Conservation (phyloP, 1,140 invertebrate genomes). For the Micrasema longulum region DNA sequence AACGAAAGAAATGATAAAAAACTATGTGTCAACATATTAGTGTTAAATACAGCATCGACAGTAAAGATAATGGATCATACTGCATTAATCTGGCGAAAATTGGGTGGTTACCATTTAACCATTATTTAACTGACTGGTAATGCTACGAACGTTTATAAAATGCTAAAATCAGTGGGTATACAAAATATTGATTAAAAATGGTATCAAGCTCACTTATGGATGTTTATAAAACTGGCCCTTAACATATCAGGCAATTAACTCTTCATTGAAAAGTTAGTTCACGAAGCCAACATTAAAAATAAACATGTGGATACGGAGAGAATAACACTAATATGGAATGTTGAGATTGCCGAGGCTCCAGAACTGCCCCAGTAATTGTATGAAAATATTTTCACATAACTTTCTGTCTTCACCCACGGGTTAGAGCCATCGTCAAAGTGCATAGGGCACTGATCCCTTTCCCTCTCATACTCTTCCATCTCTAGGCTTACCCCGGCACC, state of each 20-base stretch:
- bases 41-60: too few species aligned
- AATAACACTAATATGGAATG: background rate
- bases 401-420: constrained; percentile 83
- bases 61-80: too few species aligned
- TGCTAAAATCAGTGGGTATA: too few species aligned
- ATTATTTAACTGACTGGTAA: too few species aligned
- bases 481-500: constrained; percentile 92
- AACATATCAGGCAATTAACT: constrained; percentile 15
- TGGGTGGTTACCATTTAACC: too few species aligned
- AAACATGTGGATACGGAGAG: constrained; percentile 2
- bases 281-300: constrained; percentile 3
- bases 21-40: too few species aligned
- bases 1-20: too few species aligned
- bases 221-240: background rate
- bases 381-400: constrained; percentile 76
- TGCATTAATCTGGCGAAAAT: too few species aligned
- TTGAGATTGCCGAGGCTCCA: background rate
- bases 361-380: constrained; percentile 62
- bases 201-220: background rate
- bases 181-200: too few species aligned
- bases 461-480: constrained; percentile 92
- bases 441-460: constrained; percentile 95
- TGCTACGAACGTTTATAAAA: too few species aligned
- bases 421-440: constrained; percentile 92
- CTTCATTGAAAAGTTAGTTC: background rate